Base-by-base conservation (phyloP, 2,113 vertebrate genomes). In the Xiphophorus hellerii region DNA sequence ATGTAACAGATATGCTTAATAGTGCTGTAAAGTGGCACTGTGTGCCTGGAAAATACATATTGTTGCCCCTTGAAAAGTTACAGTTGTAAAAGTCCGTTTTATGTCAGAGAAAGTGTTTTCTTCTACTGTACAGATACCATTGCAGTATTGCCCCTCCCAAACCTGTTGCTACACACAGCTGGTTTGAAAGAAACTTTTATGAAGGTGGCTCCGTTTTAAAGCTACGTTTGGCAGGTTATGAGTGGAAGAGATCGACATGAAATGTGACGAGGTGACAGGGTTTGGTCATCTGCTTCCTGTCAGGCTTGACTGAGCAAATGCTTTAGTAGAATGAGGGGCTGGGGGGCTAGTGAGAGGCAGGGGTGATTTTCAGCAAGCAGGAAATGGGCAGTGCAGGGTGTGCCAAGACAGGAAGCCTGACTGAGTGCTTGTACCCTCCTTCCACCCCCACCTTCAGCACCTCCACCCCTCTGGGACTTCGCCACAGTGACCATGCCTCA, bases 361-460 rank as follows among this genome's bases (percentile, higher is more conserved):
- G 80, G 77, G 81, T 71, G 82, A 88, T 90, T 89, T 91, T 88
- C 81, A 86, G 79, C 73, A 81, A 86, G 86, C 84, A 89, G 93
- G 93, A 94, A 93, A 91, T 93, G 87, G 90, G 82, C 83, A 92
- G 76, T 85, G 71, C 71, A 84, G 90, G 88, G 90, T 91, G 92
- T 92, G 87, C 87, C 88, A 90, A 90, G 82, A 88, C 89, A 92
- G 92, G 89, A 94, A 94, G 83, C 85, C 83, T 81, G 82, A 87
- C 70, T 80, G 85, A 89, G 75, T 35, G 69, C 73, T 70, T 79
- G 27, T 35, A 48, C 66, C 76, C 5, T 39, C 25, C 22, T 6
- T 7, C 62, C 22, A 39, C 64, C 62, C 7, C 51, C 31, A 48
- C 4, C 58, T n/a, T 14, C 54, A 30, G 17, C 64, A 20, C 80